Base-by-base conservation (phyloP, 2,113 vertebrate species). In the Malurus melanocephalus region DNA sequence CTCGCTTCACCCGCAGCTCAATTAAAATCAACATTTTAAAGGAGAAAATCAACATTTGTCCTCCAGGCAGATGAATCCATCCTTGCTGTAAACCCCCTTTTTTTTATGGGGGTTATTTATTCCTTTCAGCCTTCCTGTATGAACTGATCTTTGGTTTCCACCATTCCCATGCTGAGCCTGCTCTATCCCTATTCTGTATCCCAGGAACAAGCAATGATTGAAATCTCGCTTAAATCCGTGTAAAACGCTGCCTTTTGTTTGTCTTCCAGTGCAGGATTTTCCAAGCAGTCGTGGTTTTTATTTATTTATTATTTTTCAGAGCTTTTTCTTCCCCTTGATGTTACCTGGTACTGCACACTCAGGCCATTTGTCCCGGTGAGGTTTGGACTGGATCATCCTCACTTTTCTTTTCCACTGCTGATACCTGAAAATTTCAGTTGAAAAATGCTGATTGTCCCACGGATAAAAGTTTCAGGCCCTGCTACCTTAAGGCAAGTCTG, bases 161-260 rank as follows among this genome's bases (percentile, higher is more conserved):
- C 87, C 80, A 32, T 84, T 88, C 61, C 35, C 76, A 32, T 6
- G 81, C 64, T 79, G 89, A 92, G 78, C 85, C 84, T 85, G 91
- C 83, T 72, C 61, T 21, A n/a, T 3, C 64, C 83, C 38, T 38
- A 38, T 38, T 38, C 38, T 38, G 38, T 21, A n/a, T 3, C 64
- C 83, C 27, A 30, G 28, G 49, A 26, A 1, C 10, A 38, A 13
- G 26, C 14, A 23, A 3, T 33, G 26, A n/a, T 77, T 59, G 6
- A 48, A 30, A 74, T 86, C 68, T 74, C 56, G 30, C 49, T 46
- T 10, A 40, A 68, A 13, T 21, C 20, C 11, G 0, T 8, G 27
- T 18, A 21, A 88, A 78, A 46, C 0, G 0, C 8, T 46, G 18
- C 23, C 3, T 77, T 66, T 49, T 38, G 3, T 69, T 77, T 60